A percentile compares a stretch with the other conserved stretches of the same genome.
phyloP scores from a whole-genome alignment of 2,113 vertebrate species.

The Hystrix cristata region DNA sequence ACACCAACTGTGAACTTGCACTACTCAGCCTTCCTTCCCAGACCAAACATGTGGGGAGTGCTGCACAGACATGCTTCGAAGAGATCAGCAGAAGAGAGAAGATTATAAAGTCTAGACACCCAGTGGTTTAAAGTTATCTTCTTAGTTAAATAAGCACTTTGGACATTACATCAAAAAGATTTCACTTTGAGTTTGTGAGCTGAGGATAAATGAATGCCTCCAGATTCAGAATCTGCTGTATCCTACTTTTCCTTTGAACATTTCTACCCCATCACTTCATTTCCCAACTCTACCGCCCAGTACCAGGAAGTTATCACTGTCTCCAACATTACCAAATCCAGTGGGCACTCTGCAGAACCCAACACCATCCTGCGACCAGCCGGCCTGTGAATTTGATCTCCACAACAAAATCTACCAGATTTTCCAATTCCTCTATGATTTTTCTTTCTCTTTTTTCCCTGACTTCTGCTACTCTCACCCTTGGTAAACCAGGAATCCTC shows the following conservation, averaged over 20 bases:
- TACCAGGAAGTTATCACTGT: not conserved
- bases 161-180: not conserved
- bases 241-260: not conserved
- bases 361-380: not conserved
- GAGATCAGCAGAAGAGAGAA: not conserved
- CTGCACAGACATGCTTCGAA: not conserved
- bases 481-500: not conserved
- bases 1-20: not conserved
- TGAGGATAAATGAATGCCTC: not conserved
- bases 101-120: not conserved
- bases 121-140: not conserved
- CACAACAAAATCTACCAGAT: not conserved
- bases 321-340: not conserved
- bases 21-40: not conserved
- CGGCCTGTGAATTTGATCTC: not conserved
- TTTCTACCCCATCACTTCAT: not conserved
- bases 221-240: not conserved
- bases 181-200: not conserved
- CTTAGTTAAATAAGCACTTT: conserved; percentile 45
- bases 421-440: not conserved
- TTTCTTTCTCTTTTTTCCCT: not conserved
- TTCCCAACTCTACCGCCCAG: not conserved
- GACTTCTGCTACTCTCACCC: not conserved
- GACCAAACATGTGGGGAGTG: not conserved
- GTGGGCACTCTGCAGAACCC: not conserved